Evolutionary conservation across 1,140 invertebrate species (phyloP), one percentile per base, ranked within the genome.

Genomic region (Paracyclopina nana): DNA sequence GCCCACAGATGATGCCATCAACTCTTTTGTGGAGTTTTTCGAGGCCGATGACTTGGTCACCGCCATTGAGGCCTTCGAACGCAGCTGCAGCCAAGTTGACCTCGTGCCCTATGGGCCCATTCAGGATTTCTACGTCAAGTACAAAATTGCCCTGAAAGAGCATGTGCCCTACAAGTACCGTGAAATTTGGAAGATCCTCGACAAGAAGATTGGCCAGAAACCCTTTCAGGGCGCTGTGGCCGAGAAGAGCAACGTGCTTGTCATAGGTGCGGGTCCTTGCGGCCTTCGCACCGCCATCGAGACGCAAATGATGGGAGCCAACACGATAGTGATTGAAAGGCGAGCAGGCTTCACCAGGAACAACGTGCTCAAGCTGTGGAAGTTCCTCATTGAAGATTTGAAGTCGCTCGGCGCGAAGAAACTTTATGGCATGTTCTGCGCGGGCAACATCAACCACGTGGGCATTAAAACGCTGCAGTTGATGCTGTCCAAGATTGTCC

Each of bases 311-410:
- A 58, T 76, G 4, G 74, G 74, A 14, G 67, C 65, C 27, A 62
- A 67, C 48, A 65, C 69, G 26, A 57, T 70, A 9, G 55, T 70
- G 2, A 54, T 69, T 0, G 69, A 69, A 50, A 65, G 65, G 52
- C 53, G 68, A 29, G 60, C 63, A 42, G 50, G 44, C 14, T 70
- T 71, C 53, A 64, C 67, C 6, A 57, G 73, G 14, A 75, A 76
- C 59, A 75, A 75, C 61, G 72, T 76, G 4, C 65, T 75, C 20
- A 74, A 76, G 59, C 60, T 75, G 1, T 75, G 73, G 74, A 69
- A 71, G n/a, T 74, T 65, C 58, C 67, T 75, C 41, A 74, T 76
- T 53, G 63, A 68, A 27, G 74, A 75, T 60, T 61, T 75, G 27
- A 70, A 69, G 55, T 62, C 60, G 50, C 65, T 75, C 11, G 73